Evolutionary conservation across 2,888 invertebrate genomes (phyloP).

Genomic region (Eilema depressum): DNA sequence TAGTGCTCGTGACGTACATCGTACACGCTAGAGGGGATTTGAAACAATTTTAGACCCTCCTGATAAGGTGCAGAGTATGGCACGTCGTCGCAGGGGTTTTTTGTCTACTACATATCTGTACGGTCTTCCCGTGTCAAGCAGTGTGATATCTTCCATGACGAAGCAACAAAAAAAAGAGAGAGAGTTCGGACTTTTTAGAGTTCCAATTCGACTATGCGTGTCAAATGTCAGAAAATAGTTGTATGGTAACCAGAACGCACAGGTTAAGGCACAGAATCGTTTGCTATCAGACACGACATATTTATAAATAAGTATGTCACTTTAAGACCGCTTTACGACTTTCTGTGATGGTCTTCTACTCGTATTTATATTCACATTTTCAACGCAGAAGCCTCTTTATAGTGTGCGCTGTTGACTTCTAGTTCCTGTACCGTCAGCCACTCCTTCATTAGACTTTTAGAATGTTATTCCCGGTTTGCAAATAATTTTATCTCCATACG

Average conservation of each 20-base stretch:
- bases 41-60: no score
- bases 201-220: not conserved
- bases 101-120: no score
- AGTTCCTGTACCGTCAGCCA: not conserved
- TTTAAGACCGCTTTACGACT: not conserved
- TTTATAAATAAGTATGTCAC: not conserved
- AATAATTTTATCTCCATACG: not conserved
- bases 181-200: not conserved
- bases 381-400: not conserved
- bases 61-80: no score
- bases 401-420: not conserved
- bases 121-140: no score
- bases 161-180: no score
- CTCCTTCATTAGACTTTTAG: not conserved
- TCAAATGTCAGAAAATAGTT: no score
- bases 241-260: no score
- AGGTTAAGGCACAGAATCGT: not conserved
- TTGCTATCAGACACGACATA: not conserved
- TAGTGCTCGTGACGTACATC: no score
- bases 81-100: no score
- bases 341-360: not conserved
- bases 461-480: not conserved
- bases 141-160: no score
- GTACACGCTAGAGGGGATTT: no score
- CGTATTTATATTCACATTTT: not conserved